Conservation (phyloP, 2,888 invertebrate genomes). For the Eremobia ochroleuca region DNA sequence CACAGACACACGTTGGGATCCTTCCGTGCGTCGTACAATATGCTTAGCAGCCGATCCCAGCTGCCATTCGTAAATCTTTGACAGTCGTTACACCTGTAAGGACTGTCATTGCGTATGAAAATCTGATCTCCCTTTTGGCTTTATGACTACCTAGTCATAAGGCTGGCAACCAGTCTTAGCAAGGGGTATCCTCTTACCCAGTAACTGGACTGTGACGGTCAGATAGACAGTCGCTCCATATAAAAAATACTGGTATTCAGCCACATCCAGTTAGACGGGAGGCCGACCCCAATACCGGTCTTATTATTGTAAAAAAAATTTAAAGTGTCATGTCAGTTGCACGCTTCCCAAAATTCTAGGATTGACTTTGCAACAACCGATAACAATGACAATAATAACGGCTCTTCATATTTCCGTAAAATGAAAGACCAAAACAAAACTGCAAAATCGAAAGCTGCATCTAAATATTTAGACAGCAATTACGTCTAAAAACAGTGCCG, state of each 20-base stretch:
- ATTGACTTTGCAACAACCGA: neutral
- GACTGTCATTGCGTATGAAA: no score
- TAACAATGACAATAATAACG: neutral
- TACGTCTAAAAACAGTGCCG: conserved; percentile 43
- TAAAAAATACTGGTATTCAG: neutral
- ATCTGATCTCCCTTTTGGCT: neutral
- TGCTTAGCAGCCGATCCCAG: no score
- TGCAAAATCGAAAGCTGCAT: conserved; percentile 39
- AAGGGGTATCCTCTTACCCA: neutral
- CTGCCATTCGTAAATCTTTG: neutral
- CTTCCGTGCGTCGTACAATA: no score
- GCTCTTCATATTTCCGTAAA: neutral
- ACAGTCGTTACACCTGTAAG: no score
- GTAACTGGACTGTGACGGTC: neutral
- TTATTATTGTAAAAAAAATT: neutral
- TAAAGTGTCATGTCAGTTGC: neutral
- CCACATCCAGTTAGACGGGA: neutral
- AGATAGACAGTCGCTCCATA: neutral
- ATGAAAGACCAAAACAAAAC: conserved; percentile 18
- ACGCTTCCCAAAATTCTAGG: neutral
- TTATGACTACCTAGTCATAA: neutral
- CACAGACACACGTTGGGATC: neutral
- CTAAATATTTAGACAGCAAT: conserved; percentile 52
- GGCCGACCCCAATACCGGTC: neutral
- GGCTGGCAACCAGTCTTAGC: neutral